A percentile compares a stretch with the other conserved stretches of the same genome.
Evolutionary conservation across 2,797 vertebrate species (phyloP).

Genomic region (Enteromius argenteus): DNA sequence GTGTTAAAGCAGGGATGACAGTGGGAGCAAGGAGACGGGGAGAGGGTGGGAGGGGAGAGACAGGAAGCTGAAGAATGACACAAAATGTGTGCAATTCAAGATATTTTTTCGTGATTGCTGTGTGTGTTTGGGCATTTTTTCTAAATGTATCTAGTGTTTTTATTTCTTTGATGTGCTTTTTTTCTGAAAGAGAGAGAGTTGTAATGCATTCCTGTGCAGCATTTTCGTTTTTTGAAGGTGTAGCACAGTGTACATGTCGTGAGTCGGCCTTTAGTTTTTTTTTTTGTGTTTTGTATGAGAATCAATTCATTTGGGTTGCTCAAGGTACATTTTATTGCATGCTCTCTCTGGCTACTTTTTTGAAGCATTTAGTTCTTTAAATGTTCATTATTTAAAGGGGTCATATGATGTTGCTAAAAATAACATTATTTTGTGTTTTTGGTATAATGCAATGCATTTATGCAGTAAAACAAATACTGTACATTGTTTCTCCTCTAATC

Average conservation of each 20-base stretch:
- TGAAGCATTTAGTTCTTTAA: not conserved
- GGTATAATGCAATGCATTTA: no score
- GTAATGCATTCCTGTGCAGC: not conserved
- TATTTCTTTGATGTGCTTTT: not conserved
- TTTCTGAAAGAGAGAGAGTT: slow-evolving; percentile 4
- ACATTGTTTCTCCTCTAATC: no score
- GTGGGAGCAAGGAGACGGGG: slow-evolving; percentile 53
- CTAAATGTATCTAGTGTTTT: not conserved
- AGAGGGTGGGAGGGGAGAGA: slow-evolving; percentile 44
- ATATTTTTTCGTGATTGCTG: slow-evolving; percentile 13
- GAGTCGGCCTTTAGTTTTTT: not conserved
- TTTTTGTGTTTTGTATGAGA: not conserved
- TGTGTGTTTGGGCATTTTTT: not conserved
- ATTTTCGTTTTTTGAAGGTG: not conserved
- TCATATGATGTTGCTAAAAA: no score
- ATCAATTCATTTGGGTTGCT: not conserved
- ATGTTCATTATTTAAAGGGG: not conserved
- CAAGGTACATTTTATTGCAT: not conserved
- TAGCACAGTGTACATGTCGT: not conserved
- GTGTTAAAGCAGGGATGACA: slow-evolving; percentile 81
- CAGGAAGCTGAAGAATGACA: slow-evolving; percentile 34
- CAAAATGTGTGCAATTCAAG: slow-evolving; percentile 37
- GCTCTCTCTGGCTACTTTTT: not conserved
- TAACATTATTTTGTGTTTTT: no score
- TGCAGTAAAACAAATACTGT: no score